Conservation (phyloP, 2,888 invertebrate genomes). For the Dasysyrphus tricinctus region DNA sequence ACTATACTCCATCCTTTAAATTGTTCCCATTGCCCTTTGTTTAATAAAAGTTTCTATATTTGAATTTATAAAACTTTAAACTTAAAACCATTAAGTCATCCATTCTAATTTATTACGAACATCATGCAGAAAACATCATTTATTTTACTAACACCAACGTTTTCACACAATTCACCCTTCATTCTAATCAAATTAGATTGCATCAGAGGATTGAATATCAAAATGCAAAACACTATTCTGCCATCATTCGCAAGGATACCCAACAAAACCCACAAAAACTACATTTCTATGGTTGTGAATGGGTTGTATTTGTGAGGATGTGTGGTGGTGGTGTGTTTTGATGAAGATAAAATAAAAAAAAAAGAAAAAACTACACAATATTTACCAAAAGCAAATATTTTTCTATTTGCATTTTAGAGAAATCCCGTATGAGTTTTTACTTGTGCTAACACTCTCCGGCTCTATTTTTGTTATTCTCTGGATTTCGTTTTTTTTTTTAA, state of each 20-base stretch:
- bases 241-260: constrained; percentile 20
- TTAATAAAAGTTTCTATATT: neutral
- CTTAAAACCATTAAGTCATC: neutral
- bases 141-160: constrained; percentile 30
- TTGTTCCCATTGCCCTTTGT: neutral
- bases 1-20: too few relatives aligned
- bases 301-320: neutral
- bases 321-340: constrained; percentile 13
- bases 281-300: neutral
- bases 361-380: constrained; percentile 27
- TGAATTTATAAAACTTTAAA: neutral
- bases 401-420: constrained; percentile 63
- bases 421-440: constrained; percentile 57
- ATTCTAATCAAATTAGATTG: constrained; percentile 51
- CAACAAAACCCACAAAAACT: constrained; percentile 16
- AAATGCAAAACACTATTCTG: constrained; percentile 39
- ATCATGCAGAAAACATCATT: constrained; percentile 19
- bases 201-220: constrained; percentile 27
- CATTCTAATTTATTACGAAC: constrained; percentile 11
- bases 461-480: constrained; percentile 20
- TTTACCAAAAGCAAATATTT: constrained; percentile 66
- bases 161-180: constrained; percentile 32
- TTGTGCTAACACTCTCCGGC: constrained; percentile 41
- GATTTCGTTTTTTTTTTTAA: neutral
- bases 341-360: constrained; percentile 19